A percentile compares a stretch with the other conserved stretches of the same genome.
Conservation (phyloP, 2,113 vertebrate species). For the Chinchilla lanigera region DNA sequence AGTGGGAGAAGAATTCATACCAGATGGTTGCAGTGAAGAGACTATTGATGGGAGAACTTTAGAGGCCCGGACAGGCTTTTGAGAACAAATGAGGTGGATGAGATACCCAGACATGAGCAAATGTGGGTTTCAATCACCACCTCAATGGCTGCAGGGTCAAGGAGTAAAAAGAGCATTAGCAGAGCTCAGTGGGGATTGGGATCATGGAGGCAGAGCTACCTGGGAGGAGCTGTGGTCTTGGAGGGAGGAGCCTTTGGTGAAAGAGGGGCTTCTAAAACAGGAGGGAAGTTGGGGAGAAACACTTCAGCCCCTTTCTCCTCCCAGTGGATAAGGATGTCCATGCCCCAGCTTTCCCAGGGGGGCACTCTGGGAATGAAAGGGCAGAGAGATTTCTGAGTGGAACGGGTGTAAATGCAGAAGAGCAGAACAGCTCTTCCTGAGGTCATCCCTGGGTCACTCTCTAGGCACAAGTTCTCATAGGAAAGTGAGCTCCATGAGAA, state of each 20-base stretch:
- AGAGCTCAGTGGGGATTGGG: not conserved
- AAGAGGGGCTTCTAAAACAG: not conserved
- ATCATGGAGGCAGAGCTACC: not conserved
- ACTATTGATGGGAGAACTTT: not conserved
- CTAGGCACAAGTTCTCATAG: not conserved
- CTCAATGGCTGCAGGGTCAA: not conserved
- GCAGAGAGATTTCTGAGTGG: not conserved
- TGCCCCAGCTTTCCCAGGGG: not conserved
- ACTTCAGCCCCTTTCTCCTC: not conserved
- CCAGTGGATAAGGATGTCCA: not conserved
- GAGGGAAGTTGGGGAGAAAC: not conserved
- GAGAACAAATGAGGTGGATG: not conserved
- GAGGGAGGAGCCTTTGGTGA: not conserved
- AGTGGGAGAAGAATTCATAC: not conserved
- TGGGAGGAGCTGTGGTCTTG: not conserved
- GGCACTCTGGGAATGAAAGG: not conserved
- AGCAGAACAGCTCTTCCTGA: not conserved
- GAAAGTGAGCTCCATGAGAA: not conserved
- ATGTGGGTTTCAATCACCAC: not conserved
- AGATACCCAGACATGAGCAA: not conserved
- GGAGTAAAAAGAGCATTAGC: not conserved
- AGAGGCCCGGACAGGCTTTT: accelerated
- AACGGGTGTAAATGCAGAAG: not conserved
- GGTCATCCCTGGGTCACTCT: not conserved
- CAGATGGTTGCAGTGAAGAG: not conserved